Percentiles rank a stretch among this genome's conserved stretches.
phyloP scores from a whole-genome alignment of 2,797 vertebrate genomes.

The Potorous gilbertii region DNA sequence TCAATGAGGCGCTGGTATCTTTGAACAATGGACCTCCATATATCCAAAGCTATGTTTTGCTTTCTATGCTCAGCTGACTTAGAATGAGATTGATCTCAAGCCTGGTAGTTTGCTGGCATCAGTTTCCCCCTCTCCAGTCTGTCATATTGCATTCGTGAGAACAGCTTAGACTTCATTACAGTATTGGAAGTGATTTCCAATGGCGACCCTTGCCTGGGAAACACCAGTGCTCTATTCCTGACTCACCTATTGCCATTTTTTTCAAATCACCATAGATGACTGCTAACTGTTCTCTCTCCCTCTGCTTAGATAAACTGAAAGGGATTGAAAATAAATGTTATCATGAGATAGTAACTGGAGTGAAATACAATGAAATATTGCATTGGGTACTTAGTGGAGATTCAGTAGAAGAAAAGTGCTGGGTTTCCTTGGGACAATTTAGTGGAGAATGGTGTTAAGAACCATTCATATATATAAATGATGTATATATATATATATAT shows the following conservation, averaged over 20 bases:
- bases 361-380: constrained; percentile 14
- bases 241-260: neutral
- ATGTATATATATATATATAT: too few species aligned
- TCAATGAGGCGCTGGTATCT: neutral
- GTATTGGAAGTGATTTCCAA: neutral
- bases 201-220: neutral
- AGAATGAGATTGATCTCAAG: neutral
- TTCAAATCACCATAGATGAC: neutral
- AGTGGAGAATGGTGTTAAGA: constrained; percentile 8
- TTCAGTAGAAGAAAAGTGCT: too few species aligned
- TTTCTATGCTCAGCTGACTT: neutral
- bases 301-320: neutral
- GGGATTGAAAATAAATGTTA: neutral
- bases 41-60: neutral
- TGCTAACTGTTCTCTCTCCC: neutral
- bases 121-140: neutral
- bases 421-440: too few species aligned
- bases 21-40: neutral
- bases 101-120: neutral
- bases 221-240: neutral
- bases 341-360: neutral
- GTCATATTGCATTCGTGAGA: neutral
- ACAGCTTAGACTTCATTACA: neutral
- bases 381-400: too few species aligned
- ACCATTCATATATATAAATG: too few species aligned